A percentile compares a stretch with the other conserved stretches of the same genome.
Evolutionary conservation across 2,113 vertebrate genomes (phyloP).

Genomic region (Holacanthus passer): DNA sequence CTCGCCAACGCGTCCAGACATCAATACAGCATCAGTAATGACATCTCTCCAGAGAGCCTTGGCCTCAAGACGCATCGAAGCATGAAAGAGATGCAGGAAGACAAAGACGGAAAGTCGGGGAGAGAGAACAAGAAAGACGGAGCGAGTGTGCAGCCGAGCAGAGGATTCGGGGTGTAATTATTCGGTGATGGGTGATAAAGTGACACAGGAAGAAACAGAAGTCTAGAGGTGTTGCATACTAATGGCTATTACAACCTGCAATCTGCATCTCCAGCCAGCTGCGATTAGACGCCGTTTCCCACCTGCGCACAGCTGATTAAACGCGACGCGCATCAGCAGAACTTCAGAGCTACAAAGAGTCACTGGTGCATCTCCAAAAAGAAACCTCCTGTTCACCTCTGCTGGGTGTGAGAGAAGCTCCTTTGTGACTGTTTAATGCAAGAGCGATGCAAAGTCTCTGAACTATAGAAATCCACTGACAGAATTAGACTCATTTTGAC

Average conservation of each 20-base stretch:
- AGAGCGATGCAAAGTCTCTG: neutral
- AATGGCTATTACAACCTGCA: slow-evolving; percentile 27
- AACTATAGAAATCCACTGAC: neutral
- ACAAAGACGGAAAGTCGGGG: slow-evolving; percentile 49
- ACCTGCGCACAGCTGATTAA: slow-evolving; percentile 48
- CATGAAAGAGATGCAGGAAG: slow-evolving; percentile 63
- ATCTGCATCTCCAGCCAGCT: slow-evolving; percentile 41
- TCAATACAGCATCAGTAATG: slow-evolving; percentile 68
- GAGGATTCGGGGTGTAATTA: slow-evolving; percentile 57
- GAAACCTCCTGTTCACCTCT: slow-evolving; percentile 29
- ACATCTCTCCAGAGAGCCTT: slow-evolving; percentile 69
- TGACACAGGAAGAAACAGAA: slow-evolving; percentile 53
- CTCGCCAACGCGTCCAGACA: slow-evolving; percentile 58
- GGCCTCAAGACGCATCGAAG: slow-evolving; percentile 64
- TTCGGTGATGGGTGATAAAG: slow-evolving; percentile 58
- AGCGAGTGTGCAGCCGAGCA: slow-evolving; percentile 45
- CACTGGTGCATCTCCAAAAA: neutral
- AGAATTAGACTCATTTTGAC: slow-evolving; percentile 36
- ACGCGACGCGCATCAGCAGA: slow-evolving; percentile 1
- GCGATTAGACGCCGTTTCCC: slow-evolving; percentile 25
- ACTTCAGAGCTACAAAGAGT: neutral
- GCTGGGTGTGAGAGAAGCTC: neutral
- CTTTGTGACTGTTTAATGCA: slow-evolving; percentile 9
- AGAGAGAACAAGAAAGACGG: slow-evolving; percentile 32
- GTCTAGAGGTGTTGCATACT: slow-evolving; percentile 48